Conservation (phyloP, 2,797 vertebrate genomes). For the Sebastes reedi region DNA sequence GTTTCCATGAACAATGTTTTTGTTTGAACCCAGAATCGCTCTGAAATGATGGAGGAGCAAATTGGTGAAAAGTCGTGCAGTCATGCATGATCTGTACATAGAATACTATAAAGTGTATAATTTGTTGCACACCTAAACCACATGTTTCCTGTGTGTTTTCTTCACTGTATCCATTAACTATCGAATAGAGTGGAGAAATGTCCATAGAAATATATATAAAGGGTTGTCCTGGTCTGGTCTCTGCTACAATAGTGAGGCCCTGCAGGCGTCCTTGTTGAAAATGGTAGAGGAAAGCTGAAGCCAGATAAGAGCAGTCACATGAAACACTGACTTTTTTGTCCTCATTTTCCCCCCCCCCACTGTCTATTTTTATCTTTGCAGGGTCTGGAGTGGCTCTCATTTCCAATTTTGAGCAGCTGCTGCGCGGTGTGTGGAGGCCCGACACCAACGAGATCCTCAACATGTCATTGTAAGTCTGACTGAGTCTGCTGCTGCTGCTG, state of each 20-base stretch:
- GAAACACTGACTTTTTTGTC: constrained; percentile 18
- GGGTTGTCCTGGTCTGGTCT: background rate
- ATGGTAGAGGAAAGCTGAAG: background rate
- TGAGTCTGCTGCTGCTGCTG: background rate
- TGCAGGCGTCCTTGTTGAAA: background rate
- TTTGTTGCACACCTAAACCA: background rate
- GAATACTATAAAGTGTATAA: background rate
- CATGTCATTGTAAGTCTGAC: constrained; percentile 94
- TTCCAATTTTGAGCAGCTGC: constrained; percentile 94
- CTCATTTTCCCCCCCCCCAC: constrained; percentile 36
- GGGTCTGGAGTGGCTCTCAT: constrained; percentile 95
- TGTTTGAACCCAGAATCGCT: background rate
- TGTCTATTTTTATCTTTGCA: constrained; percentile 75
- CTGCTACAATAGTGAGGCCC: background rate
- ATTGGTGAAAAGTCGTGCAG: background rate
- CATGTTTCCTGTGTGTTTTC: background rate
- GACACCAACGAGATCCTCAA: constrained; percentile 95
- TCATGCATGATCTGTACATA: background rate
- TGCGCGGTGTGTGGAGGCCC: constrained; percentile 96
- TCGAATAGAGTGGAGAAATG: background rate
- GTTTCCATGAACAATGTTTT: rapidly evolving
- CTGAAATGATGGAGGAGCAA: no score
- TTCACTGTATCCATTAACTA: background rate
- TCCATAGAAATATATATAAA: background rate
- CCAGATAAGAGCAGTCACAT: constrained; percentile 22